phyloP scores from a whole-genome alignment of 92 coral and sea anemone species.

The Epizoanthus fatuus region DNA sequence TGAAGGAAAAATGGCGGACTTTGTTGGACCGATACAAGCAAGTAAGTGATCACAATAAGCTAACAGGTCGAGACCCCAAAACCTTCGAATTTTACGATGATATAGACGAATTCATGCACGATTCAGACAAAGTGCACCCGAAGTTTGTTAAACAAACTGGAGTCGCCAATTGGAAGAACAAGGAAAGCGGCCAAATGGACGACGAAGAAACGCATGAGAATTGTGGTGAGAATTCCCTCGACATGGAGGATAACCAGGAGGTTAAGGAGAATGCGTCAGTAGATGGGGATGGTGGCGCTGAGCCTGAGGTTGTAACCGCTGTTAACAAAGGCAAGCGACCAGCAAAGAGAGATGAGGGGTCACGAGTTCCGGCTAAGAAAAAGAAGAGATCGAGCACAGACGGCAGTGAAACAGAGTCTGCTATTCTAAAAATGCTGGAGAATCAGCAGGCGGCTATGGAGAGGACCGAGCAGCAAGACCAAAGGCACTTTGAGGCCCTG shows the following conservation, averaged over 20 bases:
- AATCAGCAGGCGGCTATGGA: conserved; percentile 62
- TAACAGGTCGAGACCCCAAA: conserved; percentile 58
- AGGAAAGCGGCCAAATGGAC: conserved; percentile 23
- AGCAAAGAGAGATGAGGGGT: conserved; percentile 22
- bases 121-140: conserved; percentile 63
- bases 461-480: conserved; percentile 56
- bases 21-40: conserved; percentile 55
- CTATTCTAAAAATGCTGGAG: conserved; percentile 28
- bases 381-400: conserved; percentile 8
- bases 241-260: conserved; percentile 5
- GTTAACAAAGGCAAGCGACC: conserved; percentile 20
- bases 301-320: conserved; percentile 20
- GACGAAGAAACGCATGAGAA: conserved; percentile 27
- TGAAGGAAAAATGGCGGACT: conserved; percentile 63
- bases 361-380: conserved; percentile 37
- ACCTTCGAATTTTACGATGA: conserved; percentile 55
- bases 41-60: conserved; percentile 58
- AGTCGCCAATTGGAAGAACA: background rate
- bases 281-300: conserved; percentile 18
- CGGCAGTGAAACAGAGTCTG: conserved; percentile 7
- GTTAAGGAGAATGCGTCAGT: conserved; percentile 25
- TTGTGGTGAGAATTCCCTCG: background rate
- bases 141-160: conserved; percentile 62
- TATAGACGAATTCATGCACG: conserved; percentile 54
- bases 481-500: conserved; percentile 50